Evolutionary conservation across 2,888 invertebrate genomes (phyloP).

Genomic region (Yponomeuta sedellus): DNA sequence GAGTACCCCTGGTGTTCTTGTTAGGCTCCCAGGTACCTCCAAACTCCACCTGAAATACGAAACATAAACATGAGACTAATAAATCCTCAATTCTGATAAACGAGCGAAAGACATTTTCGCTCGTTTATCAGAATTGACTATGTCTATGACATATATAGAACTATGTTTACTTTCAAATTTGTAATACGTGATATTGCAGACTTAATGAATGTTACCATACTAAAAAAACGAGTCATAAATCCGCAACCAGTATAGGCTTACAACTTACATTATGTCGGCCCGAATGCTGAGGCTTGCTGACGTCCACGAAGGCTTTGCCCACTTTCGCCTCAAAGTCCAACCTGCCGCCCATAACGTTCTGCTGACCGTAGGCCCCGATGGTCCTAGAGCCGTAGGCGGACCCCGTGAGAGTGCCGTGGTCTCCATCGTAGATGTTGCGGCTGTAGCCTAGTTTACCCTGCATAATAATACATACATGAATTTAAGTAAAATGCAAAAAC

Average conservation of each 20-base stretch:
- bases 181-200: too few relatives aligned
- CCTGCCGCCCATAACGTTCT: constrained; percentile 42
- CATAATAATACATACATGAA: too few relatives aligned
- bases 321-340: constrained; percentile 46
- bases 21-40: background rate
- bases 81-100: too few relatives aligned
- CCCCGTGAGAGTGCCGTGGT: constrained; percentile 39
- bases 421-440: constrained; percentile 48
- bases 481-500: too few relatives aligned
- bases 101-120: too few relatives aligned
- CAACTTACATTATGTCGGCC: background rate
- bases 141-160: too few relatives aligned
- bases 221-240: too few relatives aligned
- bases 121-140: too few relatives aligned
- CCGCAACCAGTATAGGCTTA: too few relatives aligned
- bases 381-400: constrained; percentile 43
- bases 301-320: constrained; percentile 41
- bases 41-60: background rate
- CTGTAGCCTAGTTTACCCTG: constrained; percentile 54
- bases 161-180: too few relatives aligned
- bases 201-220: too few relatives aligned
- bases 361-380: constrained; percentile 42
- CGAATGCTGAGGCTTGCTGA: constrained; percentile 33
- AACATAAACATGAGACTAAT: too few relatives aligned
- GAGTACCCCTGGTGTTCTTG: background rate